Conservation (phyloP, 2,797 vertebrate species). For the Orientallactaga sibirica region DNA sequence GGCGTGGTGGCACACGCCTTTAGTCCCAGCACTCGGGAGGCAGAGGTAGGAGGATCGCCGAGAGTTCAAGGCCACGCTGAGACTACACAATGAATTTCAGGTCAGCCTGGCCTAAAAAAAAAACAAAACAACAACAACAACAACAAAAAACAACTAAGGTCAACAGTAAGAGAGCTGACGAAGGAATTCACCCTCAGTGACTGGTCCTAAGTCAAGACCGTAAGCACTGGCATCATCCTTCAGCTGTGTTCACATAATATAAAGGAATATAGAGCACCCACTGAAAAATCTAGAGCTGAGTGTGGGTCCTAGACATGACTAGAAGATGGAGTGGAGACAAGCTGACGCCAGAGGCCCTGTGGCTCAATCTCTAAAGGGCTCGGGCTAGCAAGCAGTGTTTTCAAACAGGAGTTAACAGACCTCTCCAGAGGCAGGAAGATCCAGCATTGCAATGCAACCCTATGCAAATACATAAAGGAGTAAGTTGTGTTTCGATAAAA, state of each 20-base stretch:
- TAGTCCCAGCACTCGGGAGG: too few species aligned
- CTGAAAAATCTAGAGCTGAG: neutral
- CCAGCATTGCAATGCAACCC: neutral
- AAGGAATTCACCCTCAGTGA: neutral
- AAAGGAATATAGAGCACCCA: neutral
- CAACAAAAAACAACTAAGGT: too few species aligned
- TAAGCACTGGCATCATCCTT: neutral
- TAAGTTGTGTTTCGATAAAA: neutral
- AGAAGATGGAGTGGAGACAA: neutral
- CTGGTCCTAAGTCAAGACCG: neutral
- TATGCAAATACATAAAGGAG: neutral
- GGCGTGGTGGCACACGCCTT: too few species aligned
- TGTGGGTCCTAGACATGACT: neutral
- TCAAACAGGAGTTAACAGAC: neutral
- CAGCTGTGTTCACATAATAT: neutral
- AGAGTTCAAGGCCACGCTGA: too few species aligned
- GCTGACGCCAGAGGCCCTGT: neutral
- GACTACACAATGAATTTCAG: too few species aligned
- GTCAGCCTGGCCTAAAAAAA: too few species aligned
- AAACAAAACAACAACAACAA: too few species aligned
- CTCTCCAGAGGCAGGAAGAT: neutral
- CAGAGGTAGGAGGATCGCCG: too few species aligned
- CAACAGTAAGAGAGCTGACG: neutral
- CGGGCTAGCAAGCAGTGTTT: accelerated
- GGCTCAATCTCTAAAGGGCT: neutral